Evolutionary conservation across 2,797 vertebrate genomes (phyloP).

Genomic region (Phaenicophaeus curvirostris): DNA sequence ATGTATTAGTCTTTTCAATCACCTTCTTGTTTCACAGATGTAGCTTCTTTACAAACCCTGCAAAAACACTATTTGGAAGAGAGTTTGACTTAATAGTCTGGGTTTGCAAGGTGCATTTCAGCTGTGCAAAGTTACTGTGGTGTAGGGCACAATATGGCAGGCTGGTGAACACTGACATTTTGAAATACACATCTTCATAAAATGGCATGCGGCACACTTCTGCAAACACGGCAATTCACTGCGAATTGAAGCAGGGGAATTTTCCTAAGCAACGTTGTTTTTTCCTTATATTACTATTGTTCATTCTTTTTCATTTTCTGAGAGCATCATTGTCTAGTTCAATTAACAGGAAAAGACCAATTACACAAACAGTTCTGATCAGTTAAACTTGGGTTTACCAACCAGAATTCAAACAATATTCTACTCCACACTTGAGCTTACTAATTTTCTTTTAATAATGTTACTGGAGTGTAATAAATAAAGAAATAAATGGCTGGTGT

Average conservation of each 20-base stretch:
- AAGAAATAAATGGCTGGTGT: background rate
- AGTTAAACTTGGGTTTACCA: constrained; percentile 40
- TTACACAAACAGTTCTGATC: constrained; percentile 29
- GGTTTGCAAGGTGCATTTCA: background rate
- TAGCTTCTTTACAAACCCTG: background rate
- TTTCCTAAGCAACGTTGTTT: background rate
- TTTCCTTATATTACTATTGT: constrained; percentile 31
- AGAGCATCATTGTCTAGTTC: constrained; percentile 33
- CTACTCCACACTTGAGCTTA: background rate
- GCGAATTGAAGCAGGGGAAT: background rate
- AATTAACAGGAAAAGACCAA: constrained; percentile 52
- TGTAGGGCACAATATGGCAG: background rate
- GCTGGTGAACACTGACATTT: background rate
- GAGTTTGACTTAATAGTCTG: background rate
- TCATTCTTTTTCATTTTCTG: background rate
- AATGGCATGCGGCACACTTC: background rate
- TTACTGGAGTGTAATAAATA: background rate
- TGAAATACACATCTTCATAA: background rate
- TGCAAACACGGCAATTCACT: background rate
- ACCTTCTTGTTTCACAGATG: background rate
- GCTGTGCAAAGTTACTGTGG: background rate
- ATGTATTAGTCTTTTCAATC: constrained; percentile 2
- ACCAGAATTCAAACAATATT: background rate
- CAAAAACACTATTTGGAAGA: background rate
- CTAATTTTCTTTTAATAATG: background rate